A percentile compares a stretch with the other conserved stretches of the same genome.
phyloP scores from a whole-genome alignment of 2,888 invertebrate genomes.

The Deroplatys truncata region DNA sequence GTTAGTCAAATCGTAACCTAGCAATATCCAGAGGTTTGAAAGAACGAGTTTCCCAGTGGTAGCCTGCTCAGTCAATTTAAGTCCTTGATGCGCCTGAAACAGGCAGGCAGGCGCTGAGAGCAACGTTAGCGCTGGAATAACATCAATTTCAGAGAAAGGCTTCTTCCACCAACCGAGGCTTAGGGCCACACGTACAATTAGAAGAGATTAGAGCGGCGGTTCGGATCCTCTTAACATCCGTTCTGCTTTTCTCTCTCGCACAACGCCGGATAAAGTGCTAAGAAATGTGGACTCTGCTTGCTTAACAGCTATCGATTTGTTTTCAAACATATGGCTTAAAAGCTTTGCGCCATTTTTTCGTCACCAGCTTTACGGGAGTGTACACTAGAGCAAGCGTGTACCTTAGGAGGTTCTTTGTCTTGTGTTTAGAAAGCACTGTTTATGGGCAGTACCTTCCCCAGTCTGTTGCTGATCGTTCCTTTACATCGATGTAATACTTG shows the following conservation, averaged over 20 bases:
- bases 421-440: neutral
- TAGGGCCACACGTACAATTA: neutral
- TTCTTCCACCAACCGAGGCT: neutral
- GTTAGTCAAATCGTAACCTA: too few species aligned
- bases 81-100: too few species aligned
- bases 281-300: neutral
- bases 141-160: neutral
- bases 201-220: neutral
- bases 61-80: too few species aligned
- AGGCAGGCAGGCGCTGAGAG: neutral
- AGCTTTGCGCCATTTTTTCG: neutral
- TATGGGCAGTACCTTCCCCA: too few species aligned
- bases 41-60: too few species aligned
- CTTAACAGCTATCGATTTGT: neutral
- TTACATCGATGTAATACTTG: too few species aligned
- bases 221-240: neutral
- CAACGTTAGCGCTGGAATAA: neutral
- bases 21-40: too few species aligned
- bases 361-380: neutral
- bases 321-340: neutral
- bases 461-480: too few species aligned
- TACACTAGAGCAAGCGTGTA: neutral
- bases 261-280: neutral
- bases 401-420: neutral
- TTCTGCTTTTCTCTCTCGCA: neutral